These are phyloP conservation scores for Crotophaga sulcirostris DNA, from an alignment of 2,113 vertebrate species.

Conservation along the genomic window DNA sequence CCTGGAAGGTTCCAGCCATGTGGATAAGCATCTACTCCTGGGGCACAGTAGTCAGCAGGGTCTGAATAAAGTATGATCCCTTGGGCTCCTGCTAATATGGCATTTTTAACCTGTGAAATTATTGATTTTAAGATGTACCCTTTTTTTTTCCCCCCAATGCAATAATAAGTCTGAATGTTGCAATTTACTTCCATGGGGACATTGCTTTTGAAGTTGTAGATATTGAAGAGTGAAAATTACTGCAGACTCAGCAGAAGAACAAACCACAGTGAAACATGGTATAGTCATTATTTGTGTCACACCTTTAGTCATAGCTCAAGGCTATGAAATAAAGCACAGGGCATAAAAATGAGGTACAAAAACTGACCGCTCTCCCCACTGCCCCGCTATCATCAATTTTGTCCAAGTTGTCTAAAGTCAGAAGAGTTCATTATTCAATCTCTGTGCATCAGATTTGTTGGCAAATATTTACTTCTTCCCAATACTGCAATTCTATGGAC, in stretches of 20 bases:
- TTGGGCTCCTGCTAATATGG: constrained; percentile 84
- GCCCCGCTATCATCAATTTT: background rate
- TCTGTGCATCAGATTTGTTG: background rate
- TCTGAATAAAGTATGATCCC: constrained; percentile 95
- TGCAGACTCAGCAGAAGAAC: background rate
- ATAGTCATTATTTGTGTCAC: background rate
- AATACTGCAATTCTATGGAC: background rate
- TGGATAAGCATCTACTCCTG: constrained; percentile 85
- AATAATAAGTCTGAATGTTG: background rate
- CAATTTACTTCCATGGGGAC: background rate
- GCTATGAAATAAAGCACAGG: background rate
- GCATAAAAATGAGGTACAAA: background rate
- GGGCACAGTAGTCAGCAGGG: constrained; percentile 90
- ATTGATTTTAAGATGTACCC: background rate
- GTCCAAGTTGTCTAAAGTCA: background rate
- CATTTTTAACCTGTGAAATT: constrained; percentile 89
- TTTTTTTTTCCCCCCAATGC: background rate
- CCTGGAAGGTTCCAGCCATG: constrained; percentile 93
- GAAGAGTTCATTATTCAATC: background rate
- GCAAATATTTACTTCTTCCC: background rate
- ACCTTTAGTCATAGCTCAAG: background rate
- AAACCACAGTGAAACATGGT: background rate
- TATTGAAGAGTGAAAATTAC: background rate
- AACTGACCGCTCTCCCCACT: background rate
- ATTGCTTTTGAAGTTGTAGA: background rate